Percentiles rank a stretch among this genome's conserved stretches.
These are phyloP conservation scores for Camponotus pennsylvanicus DNA, from an alignment of 1,140 invertebrate genomes.

Conservation along the genomic window DNA sequence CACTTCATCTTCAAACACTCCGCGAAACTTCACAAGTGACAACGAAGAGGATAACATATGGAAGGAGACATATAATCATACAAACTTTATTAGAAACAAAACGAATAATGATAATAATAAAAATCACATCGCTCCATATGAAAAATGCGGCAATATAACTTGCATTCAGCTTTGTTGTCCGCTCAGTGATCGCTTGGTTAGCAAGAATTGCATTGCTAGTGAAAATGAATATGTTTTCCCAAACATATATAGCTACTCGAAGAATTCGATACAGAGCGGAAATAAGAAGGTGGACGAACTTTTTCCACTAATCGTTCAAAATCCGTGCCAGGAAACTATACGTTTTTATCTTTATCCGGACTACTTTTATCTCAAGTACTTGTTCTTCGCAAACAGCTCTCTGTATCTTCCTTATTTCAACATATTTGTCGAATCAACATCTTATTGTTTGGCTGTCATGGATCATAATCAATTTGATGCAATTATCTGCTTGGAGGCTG, in stretches of 20 bases:
- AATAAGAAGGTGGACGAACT: not conserved
- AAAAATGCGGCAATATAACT: not conserved
- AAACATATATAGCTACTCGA: not conserved
- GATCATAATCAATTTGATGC: slow-evolving; percentile 52
- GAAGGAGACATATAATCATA: too few species aligned
- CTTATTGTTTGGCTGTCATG: slow-evolving; percentile 68
- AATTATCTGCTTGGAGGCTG: slow-evolving; percentile 45
- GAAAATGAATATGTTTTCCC: slow-evolving; percentile 35
- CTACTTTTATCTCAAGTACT: slow-evolving; percentile 72
- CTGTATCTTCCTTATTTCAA: slow-evolving; percentile 81
- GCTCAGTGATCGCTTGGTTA: not conserved
- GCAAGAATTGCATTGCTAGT: not conserved
- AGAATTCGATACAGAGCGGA: not conserved
- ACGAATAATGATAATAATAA: not conserved
- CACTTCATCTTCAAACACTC: too few species aligned
- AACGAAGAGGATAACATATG: too few species aligned
- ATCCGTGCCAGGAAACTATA: slow-evolving; percentile 63
- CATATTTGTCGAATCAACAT: not conserved
- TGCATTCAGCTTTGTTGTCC: slow-evolving; percentile 63
- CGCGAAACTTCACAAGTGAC: too few species aligned
- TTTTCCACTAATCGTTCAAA: slow-evolving; percentile 21
- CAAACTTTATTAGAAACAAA: not conserved
- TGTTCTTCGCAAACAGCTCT: slow-evolving; percentile 86
- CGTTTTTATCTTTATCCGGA: slow-evolving; percentile 83
- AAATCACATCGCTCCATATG: not conserved